These are phyloP conservation scores for Eledone cirrhosa DNA, from an alignment of 2,888 invertebrate genomes.

Conservation along the genomic window DNA sequence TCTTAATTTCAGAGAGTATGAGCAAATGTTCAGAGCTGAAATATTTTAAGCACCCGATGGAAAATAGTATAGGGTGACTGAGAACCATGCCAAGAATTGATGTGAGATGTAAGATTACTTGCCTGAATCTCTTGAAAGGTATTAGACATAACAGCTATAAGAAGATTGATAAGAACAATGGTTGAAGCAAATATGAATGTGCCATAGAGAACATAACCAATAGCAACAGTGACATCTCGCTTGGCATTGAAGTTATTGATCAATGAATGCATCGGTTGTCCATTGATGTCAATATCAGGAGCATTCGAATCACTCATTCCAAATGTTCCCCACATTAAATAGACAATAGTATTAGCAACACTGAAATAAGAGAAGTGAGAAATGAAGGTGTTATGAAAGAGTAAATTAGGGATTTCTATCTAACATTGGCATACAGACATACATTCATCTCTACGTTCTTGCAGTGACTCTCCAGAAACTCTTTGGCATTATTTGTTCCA, in stretches of 20 bases:
- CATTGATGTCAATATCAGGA: conserved; percentile 32
- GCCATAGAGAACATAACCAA: conserved; percentile 45
- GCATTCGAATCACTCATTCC: conserved; percentile 43
- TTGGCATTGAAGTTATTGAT: conserved; percentile 39
- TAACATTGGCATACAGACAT: conserved; percentile 14
- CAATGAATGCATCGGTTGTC: conserved; percentile 39
- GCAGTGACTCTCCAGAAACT: no score
- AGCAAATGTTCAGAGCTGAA: no score
- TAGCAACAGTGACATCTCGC: conserved; percentile 37
- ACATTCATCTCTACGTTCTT: no score
- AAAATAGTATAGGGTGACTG: no score
- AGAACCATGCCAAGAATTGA: no score
- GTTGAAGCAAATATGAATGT: conserved; percentile 53
- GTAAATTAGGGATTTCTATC: not conserved
- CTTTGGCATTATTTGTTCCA: no score
- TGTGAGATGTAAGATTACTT: not conserved
- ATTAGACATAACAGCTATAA: conserved; percentile 62
- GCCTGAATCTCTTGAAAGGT: conserved; percentile 61
- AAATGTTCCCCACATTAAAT: conserved; percentile 46
- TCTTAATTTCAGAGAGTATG: no score
- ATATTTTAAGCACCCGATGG: no score
- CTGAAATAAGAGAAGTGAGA: conserved; percentile 32
- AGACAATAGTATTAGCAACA: conserved; percentile 41
- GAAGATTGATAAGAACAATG: conserved; percentile 58
- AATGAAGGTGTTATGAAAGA: not conserved